Evolutionary conservation across 2,888 invertebrate species (phyloP).

Genomic region (Spisula subtruncata): DNA sequence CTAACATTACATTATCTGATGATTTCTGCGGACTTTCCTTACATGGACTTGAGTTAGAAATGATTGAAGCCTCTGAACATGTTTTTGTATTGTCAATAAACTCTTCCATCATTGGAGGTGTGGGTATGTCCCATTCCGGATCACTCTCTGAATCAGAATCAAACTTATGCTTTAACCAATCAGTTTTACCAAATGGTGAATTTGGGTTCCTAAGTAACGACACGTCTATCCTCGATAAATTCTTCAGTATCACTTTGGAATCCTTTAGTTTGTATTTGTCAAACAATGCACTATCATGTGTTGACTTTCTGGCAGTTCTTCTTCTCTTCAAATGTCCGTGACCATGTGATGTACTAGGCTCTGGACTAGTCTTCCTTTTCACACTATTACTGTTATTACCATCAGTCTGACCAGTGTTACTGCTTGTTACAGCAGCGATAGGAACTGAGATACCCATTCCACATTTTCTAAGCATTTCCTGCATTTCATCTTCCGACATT

Average conservation of each 20-base stretch:
- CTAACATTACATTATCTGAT: slow-evolving; percentile 34
- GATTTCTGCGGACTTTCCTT: slow-evolving; percentile 21
- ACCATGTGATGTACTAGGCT: slow-evolving; percentile 56
- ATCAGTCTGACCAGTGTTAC: not conserved
- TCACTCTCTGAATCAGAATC: slow-evolving; percentile 59
- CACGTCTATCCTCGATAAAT: slow-evolving; percentile 50
- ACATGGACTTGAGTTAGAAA: not conserved
- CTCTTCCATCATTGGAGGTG: slow-evolving; percentile 22
- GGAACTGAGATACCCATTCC: slow-evolving; percentile 56
- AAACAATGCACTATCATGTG: slow-evolving; percentile 42
- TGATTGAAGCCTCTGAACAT: not conserved
- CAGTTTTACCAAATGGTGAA: slow-evolving; percentile 52
- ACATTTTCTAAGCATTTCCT: slow-evolving; percentile 40
- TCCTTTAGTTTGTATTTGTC: slow-evolving; percentile 53
- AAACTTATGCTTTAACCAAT: slow-evolving; percentile 59
- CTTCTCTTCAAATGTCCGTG: slow-evolving; percentile 38
- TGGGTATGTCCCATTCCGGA: slow-evolving; percentile 54
- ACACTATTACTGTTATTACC: not conserved
- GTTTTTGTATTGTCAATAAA: slow-evolving; percentile 41
- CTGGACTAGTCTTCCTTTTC: slow-evolving; percentile 41
- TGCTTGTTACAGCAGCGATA: not conserved
- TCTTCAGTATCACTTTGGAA: slow-evolving; percentile 45
- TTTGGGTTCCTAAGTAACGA: slow-evolving; percentile 51
- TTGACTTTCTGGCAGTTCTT: slow-evolving; percentile 51
- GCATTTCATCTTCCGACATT: slow-evolving; percentile 41